These are phyloP conservation scores for Acronicta aceris DNA, from an alignment of 2,888 invertebrate genomes.

Conservation along the genomic window DNA sequence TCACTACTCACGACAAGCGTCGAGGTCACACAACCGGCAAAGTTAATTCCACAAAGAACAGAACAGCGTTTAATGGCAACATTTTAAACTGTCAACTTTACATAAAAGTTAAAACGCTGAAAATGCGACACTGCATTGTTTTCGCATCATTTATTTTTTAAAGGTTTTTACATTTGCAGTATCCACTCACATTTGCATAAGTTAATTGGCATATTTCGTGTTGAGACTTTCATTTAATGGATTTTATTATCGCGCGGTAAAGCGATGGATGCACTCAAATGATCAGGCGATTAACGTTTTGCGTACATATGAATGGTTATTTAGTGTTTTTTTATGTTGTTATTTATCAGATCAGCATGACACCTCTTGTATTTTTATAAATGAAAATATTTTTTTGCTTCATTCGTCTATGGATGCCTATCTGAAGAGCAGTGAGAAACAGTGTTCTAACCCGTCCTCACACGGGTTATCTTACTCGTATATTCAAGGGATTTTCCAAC, in stretches of 20 bases:
- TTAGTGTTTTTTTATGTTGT: background rate
- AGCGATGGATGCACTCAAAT: slow-evolving; percentile 49
- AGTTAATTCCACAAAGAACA: slow-evolving; percentile 1
- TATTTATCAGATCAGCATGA: slow-evolving; percentile 1
- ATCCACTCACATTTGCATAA: slow-evolving; percentile 53
- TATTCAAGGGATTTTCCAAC: too few species aligned
- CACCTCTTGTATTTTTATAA: background rate
- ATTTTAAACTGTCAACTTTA: slow-evolving; percentile 15
- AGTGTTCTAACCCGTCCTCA: too few species aligned
- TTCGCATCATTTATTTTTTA: slow-evolving; percentile 38
- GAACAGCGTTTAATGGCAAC: background rate
- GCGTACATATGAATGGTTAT: slow-evolving; percentile 21
- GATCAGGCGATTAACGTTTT: slow-evolving; percentile 42
- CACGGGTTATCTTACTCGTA: too few species aligned
- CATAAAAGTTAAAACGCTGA: slow-evolving; percentile 22
- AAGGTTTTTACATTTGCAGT: slow-evolving; percentile 20
- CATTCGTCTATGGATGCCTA: too few species aligned
- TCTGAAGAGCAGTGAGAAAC: too few species aligned
- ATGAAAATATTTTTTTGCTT: too few species aligned
- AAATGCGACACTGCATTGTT: slow-evolving; percentile 27
- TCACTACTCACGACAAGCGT: background rate
- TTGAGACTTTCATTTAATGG: slow-evolving; percentile 53
- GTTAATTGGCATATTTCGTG: slow-evolving; percentile 59
- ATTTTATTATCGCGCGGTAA: slow-evolving; percentile 50
- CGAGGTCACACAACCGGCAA: background rate